Evolutionary conservation across 1,140 invertebrate genomes (phyloP).

Genomic region (Ceratina australensis): DNA sequence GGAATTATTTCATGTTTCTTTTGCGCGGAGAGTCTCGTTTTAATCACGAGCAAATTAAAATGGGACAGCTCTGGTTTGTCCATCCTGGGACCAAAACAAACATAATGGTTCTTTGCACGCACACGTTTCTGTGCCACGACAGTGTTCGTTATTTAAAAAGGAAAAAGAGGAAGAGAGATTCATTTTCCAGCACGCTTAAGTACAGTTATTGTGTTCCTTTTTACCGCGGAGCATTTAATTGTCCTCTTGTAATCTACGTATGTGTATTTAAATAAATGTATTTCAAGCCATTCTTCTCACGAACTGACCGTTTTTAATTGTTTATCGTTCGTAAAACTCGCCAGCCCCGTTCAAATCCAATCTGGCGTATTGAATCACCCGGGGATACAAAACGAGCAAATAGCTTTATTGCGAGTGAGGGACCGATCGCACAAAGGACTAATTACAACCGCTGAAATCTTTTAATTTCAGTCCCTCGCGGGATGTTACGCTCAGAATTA

Average conservation of each 20-base stretch:
- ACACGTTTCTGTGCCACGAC: no score
- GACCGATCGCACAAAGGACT: background rate
- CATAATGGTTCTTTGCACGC: no score
- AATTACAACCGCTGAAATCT: background rate
- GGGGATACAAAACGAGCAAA: background rate
- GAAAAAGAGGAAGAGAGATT: no score
- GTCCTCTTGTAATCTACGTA: background rate
- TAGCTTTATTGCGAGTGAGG: background rate
- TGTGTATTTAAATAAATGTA: constrained; percentile 37
- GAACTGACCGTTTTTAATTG: background rate
- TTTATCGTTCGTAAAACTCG: background rate
- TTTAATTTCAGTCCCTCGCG: background rate
- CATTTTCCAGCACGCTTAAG: background rate
- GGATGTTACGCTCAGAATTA: no score
- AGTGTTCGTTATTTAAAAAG: no score
- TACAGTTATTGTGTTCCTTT: background rate
- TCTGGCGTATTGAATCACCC: background rate
- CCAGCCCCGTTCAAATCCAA: background rate
- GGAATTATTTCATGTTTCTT: no score
- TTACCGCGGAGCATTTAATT: background rate
- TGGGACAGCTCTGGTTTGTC: no score
- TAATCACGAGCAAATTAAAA: no score
- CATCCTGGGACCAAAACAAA: no score
- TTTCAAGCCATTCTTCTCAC: constrained; percentile 27
- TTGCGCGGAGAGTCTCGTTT: no score